Conservation (phyloP, 1,140 invertebrate species). For the Drosophila sulfurigaster region DNA sequence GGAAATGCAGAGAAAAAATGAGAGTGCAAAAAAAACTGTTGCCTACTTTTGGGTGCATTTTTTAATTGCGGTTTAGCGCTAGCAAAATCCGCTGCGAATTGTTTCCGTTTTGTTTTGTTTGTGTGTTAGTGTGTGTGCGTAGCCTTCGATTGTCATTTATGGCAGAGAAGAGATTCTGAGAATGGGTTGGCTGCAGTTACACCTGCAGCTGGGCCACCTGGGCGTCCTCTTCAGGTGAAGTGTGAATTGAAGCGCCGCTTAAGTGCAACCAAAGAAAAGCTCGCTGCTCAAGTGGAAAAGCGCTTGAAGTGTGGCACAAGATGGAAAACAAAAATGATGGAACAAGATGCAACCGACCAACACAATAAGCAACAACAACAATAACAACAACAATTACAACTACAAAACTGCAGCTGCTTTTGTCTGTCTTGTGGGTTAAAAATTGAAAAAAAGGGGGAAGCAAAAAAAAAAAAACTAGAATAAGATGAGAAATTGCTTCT, state of each 20-base stretch:
- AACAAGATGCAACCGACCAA: conserved; percentile 46
- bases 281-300: conserved; percentile 65
- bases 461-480: background rate
- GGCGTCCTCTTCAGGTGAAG: conserved; percentile 67
- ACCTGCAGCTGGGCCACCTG: conserved; percentile 8
- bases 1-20: no score
- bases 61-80: conserved; percentile 42
- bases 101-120: conserved; percentile 10
- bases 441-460: conserved; percentile 20
- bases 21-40: conserved; percentile 24
- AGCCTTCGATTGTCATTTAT: conserved; percentile 60
- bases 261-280: conserved; percentile 66
- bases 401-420: conserved; percentile 42
- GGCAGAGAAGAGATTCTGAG: conserved; percentile 8
- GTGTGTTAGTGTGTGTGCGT: conserved; percentile 23
- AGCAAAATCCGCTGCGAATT: conserved; percentile 1
- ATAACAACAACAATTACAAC: conserved; percentile 24
- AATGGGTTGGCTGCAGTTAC: background rate
- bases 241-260: conserved; percentile 68
- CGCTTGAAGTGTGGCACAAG: conserved; percentile 37
- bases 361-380: conserved; percentile 46
- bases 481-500: conserved; percentile 19
- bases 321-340: conserved; percentile 46
- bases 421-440: conserved; percentile 38
- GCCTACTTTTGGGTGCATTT: conserved; percentile 29